A percentile compares a stretch with the other conserved stretches of the same genome.
Evolutionary conservation across 2,113 vertebrate genomes (phyloP).

Genomic region (Balaenoptera acutorostrata): DNA sequence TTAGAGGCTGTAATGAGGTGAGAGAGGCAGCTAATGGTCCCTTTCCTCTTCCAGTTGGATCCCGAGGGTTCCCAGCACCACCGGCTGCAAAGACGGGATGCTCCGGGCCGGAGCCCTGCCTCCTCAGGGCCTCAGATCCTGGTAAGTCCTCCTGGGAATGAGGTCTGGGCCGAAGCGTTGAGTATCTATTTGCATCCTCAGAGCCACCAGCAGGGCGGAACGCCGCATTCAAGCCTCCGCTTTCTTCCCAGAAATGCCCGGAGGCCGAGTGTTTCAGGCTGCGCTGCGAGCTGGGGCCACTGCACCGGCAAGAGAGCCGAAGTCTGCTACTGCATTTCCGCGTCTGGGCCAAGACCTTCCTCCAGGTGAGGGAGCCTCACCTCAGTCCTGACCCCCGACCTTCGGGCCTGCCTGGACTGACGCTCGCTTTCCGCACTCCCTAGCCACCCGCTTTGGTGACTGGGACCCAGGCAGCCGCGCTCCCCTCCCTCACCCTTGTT

Average conservation of each 20-base stretch:
- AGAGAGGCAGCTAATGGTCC: constrained; percentile 27
- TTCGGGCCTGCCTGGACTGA: not conserved
- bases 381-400: not conserved
- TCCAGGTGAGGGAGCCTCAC: constrained; percentile 78
- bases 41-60: constrained; percentile 72
- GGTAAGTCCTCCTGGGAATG: constrained; percentile 61
- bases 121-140: constrained; percentile 81
- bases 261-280: constrained; percentile 87
- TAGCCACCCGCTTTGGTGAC: not conserved
- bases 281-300: constrained; percentile 84
- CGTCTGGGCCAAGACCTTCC: constrained; percentile 89
- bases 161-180: not conserved
- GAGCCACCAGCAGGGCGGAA: not conserved
- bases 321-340: constrained; percentile 88
- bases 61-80: constrained; percentile 78
- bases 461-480: not conserved
- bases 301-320: constrained; percentile 86
- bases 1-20: not conserved
- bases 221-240: not conserved
- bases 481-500: not conserved
- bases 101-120: constrained; percentile 60
- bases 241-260: constrained; percentile 83
- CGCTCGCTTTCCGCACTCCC: not conserved
- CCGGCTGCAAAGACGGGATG: constrained; percentile 83
- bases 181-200: not conserved